Conservation (phyloP, 2,797 vertebrate species). For the Holocentrus rufus region DNA sequence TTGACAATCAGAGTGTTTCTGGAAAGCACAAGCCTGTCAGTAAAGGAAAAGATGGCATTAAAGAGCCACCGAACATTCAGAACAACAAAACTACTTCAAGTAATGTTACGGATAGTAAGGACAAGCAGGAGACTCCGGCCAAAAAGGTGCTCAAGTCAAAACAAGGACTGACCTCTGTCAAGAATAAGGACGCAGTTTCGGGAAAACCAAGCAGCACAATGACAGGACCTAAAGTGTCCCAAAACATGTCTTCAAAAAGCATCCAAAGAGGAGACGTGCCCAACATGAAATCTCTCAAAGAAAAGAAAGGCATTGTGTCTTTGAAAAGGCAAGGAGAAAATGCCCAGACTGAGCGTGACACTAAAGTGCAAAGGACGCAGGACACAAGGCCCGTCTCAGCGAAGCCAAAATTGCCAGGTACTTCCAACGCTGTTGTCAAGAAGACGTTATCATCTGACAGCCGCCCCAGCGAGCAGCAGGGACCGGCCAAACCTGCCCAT, state of each 20-base stretch:
- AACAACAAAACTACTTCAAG: constrained; percentile 51
- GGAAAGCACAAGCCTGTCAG: constrained; percentile 45
- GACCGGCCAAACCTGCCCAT: constrained; percentile 58
- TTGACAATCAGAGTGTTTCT: constrained; percentile 60
- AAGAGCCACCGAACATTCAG: constrained; percentile 55
- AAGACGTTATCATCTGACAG: constrained; percentile 76
- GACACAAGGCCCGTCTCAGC: constrained; percentile 72
- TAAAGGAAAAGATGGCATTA: constrained; percentile 34
- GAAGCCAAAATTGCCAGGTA: constrained; percentile 74
- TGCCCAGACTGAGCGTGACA: constrained; percentile 70
- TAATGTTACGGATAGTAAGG: constrained; percentile 58
- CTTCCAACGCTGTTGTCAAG: constrained; percentile 61
- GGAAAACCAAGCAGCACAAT: constrained; percentile 58
- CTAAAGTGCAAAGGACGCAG: constrained; percentile 88
- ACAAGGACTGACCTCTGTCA: constrained; percentile 56
- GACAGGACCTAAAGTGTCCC: constrained; percentile 68
- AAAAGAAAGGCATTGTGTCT: constrained; percentile 67
- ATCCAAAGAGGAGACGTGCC: constrained; percentile 69
- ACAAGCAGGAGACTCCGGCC: constrained; percentile 54
- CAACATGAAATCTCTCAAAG: constrained; percentile 70
- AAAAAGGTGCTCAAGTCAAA: constrained; percentile 76
- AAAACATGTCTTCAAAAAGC: constrained; percentile 72
- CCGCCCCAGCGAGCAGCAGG: constrained; percentile 73
- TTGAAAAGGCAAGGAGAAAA: constrained; percentile 84
- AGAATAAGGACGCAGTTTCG: constrained; percentile 71